Base-by-base conservation (phyloP, 1,140 invertebrate genomes). In the Heliothis virescens region DNA sequence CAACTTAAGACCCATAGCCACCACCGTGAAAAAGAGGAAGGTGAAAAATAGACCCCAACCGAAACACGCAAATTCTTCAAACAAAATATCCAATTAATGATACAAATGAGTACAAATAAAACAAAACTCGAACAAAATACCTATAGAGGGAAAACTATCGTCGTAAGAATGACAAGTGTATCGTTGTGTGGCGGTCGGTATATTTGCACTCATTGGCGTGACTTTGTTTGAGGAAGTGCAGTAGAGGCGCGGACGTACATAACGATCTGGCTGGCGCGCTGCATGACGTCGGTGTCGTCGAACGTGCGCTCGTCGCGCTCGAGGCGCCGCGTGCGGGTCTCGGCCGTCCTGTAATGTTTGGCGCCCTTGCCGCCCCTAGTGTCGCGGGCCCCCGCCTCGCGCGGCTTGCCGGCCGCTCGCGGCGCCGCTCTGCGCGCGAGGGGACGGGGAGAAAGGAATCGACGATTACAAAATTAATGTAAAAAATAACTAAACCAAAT, bases 231-330 rank as follows among this genome's bases (percentile, higher is more conserved):
- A 89, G 84, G 85, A 90, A 18, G 63, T 15, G 41, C 21, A 26
- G 21, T 26, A 26, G 21, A 26, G 21, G 21, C 21, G 15, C 47
- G 71, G 79, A 97, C 97, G 95, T 97, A 98, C 97, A 97, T 97
- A 91, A 97, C 97, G 94, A 97, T 97, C 92, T 97, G 97, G 95
- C 97, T 97, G 90, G 97, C 97, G 91, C 96, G 96, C 95, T 97
- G 97, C 95, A 97, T 96, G 86, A 97, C 97, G 91, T 96, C 96
- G 82, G 96, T 96, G 95, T 97, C 97, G 90, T 97, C 96, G 96
- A 96, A 95, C 89, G 96, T n/a, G 95, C 91, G 95, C 94, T 94
- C 96, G 84, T 95, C 95, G 82, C 95, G 94, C 83, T 92, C 92
- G 76, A 86, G 80, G 59, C 93, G 87, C 34, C 93, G 91, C 77